Base-by-base conservation (phyloP, 1,140 invertebrate genomes). In the Phymorhynchus buccinoides region DNA sequence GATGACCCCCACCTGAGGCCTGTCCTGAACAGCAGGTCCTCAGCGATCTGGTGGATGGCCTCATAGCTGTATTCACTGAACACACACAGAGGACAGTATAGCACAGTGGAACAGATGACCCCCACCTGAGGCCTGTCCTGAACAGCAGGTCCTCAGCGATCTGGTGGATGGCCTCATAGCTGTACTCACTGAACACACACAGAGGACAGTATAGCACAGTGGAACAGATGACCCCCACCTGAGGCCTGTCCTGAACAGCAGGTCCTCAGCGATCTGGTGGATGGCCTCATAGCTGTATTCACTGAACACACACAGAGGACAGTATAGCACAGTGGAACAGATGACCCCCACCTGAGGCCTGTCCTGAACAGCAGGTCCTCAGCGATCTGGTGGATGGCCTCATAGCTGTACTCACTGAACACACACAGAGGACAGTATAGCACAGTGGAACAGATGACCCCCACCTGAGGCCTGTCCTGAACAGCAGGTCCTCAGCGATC, bases 1-100 rank as follows among this genome's bases (percentile, higher is more conserved):
- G 89, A 99, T 98, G 79, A 99, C 97, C n/a, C 96, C 98, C 88
- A 99, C 96, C 89, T 95, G 95, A 14, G 98, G 98, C 73, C 94
- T 0, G 96, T 96, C 86, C 95, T 94, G 12, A 95, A 94, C 42
- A 96, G 92, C 4, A 98, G 94, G 90, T 95, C 97, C 68, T 97
- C 93, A 0, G 97, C 96, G 4, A 96, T 96, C 90, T 96, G 95
- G 86, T 96, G 92, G n/a, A 98, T 94, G 30, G 95, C 94, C 91
- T 98, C 97, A 93, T 97, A 98, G 2, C 96, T 96, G 88, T 96
- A 96, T 42, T 83, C 62, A 16, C 62, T 82, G 48, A 27, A 14
- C 30, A 68, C 68, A 66, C 48, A 52, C 9, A 22, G 48, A 12
- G 9, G 22, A 22, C 48, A 52, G 22, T 22, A 22, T 22, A 52